phyloP scores from a whole-genome alignment of 2,888 invertebrate genomes.

The Brachycybe producta region DNA sequence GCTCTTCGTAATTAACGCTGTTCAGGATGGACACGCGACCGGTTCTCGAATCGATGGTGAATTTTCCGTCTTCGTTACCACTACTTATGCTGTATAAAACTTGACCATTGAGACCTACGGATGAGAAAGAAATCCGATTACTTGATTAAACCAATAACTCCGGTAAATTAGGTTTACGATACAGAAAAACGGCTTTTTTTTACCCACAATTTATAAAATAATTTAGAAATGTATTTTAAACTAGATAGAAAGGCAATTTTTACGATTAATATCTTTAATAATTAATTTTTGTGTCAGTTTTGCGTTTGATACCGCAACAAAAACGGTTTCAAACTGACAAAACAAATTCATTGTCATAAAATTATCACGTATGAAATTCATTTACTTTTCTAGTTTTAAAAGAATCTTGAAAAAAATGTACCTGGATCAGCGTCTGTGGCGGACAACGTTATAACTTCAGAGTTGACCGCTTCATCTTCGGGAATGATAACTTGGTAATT shows the following conservation, averaged over 20 bases:
- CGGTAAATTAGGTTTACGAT: not conserved
- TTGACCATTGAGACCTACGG: conserved; percentile 70
- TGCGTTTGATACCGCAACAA: too few species aligned
- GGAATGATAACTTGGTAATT: conserved; percentile 82
- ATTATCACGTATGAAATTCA: too few species aligned
- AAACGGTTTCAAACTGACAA: too few species aligned
- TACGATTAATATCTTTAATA: not conserved
- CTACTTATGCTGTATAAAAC: conserved; percentile 68
- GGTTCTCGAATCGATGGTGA: conserved; percentile 58
- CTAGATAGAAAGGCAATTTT: not conserved
- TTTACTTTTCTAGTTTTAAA: too few species aligned
- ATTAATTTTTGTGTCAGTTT: too few species aligned
- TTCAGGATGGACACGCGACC: conserved; percentile 69
- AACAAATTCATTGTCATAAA: too few species aligned
- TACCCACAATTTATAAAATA: not conserved
- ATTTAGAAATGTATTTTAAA: not conserved
- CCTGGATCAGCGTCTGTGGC: conserved; percentile 66
- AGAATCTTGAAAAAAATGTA: conserved; percentile 1
- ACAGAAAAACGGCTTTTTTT: not conserved
- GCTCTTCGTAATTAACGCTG: conserved; percentile 71
- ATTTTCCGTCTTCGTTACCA: conserved; percentile 67
- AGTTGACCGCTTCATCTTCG: conserved; percentile 77
- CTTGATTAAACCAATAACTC: not conserved
- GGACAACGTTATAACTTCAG: conserved; percentile 66
- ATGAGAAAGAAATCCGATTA: not conserved